Evolutionary conservation across 1,140 invertebrate species (phyloP).

Genomic region (Oreohelix idahoensis): DNA sequence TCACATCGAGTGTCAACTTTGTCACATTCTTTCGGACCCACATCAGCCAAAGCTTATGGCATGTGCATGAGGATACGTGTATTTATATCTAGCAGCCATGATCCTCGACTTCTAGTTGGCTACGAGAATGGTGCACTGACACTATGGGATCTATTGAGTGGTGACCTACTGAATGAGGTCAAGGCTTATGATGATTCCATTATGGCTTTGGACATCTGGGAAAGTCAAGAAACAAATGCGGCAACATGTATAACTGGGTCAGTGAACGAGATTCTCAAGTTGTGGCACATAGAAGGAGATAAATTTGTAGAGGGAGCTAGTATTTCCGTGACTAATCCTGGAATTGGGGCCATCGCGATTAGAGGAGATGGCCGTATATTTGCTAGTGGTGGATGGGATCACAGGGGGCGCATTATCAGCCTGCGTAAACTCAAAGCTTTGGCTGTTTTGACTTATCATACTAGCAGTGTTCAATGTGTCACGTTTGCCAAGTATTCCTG

Average conservation of each 20-base stretch:
- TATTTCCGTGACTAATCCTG: slow-evolving; percentile 52
- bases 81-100: not conserved
- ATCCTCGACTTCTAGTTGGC: slow-evolving; percentile 50
- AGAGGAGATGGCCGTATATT: slow-evolving; percentile 84
- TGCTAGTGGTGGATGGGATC: slow-evolving; percentile 84
- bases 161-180: slow-evolving; percentile 37
- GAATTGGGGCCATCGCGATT: slow-evolving; percentile 77
- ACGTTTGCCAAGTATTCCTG: too few species aligned
- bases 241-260: slow-evolving; percentile 56
- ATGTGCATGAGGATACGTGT: slow-evolving; percentile 55
- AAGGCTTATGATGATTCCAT: slow-evolving; percentile 51
- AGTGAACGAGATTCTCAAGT: slow-evolving; percentile 43
- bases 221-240: not conserved
- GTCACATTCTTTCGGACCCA: slow-evolving; percentile 32
- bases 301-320: slow-evolving; percentile 28
- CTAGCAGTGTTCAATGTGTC: slow-evolving; percentile 58
- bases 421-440: slow-evolving; percentile 84
- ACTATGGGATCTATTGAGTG: slow-evolving; percentile 56
- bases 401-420: slow-evolving; percentile 83
- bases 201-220: slow-evolving; percentile 56
- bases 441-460: slow-evolving; percentile 79
- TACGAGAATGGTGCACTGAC: slow-evolving; percentile 62
- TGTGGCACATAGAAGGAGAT: slow-evolving; percentile 43
- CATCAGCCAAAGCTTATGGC: slow-evolving; percentile 44
- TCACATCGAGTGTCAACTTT: not conserved